Evolutionary conservation across 2,797 vertebrate species (phyloP).

Genomic region (Leptoclinus maculatus): DNA sequence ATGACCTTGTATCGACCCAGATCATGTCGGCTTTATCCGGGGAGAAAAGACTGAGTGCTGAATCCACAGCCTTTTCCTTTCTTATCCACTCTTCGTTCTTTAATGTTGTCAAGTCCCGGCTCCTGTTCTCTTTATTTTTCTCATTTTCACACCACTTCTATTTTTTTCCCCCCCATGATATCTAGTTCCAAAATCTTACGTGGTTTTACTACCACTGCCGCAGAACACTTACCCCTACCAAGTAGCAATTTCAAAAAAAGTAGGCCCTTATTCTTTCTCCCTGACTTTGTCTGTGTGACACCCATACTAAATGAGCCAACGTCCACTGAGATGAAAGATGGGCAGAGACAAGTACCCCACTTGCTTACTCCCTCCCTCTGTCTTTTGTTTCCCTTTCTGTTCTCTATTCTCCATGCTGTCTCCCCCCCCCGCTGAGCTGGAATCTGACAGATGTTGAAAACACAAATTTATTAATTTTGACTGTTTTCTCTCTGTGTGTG

Average conservation of each 20-base stretch:
- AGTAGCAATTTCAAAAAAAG: conserved; percentile 63
- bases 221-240: conserved; percentile 50
- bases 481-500: not conserved
- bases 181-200: conserved; percentile 41
- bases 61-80: conserved; percentile 26
- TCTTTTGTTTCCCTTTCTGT: conserved; percentile 25
- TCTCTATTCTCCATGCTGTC: conserved; percentile 21
- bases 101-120: conserved; percentile 28
- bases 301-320: conserved; percentile 54
- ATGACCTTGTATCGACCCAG: conserved; percentile 36
- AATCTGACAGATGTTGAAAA: conserved; percentile 60
- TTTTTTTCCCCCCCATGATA: conserved; percentile 40
- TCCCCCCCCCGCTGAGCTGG: conserved; percentile 31
- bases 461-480: conserved; percentile 52
- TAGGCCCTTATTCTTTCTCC: conserved; percentile 52
- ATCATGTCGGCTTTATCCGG: conserved; percentile 36
- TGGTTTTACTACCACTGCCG: conserved; percentile 46
- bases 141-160: conserved; percentile 34
- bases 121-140: conserved; percentile 43
- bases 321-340: conserved; percentile 55
- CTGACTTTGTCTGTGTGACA: conserved; percentile 58
- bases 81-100: conserved; percentile 30
- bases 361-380: conserved; percentile 14
- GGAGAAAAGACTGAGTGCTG: conserved; percentile 18
- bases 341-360: conserved; percentile 36